Evolutionary conservation across 2,888 invertebrate genomes (phyloP), one percentile per base, ranked within the genome.

Genomic region (Galerucella calmariensis): DNA sequence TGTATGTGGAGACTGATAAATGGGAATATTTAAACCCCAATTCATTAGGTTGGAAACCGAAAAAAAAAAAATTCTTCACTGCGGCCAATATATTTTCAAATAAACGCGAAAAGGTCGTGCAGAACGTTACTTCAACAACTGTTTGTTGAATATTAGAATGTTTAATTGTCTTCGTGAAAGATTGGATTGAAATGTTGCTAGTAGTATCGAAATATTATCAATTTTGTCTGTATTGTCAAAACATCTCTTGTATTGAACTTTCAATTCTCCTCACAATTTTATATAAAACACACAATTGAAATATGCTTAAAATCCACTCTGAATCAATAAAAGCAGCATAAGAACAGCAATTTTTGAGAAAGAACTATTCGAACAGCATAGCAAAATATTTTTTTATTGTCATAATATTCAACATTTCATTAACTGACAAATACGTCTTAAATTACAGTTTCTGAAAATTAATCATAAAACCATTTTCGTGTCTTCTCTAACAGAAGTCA

Each of bases 381-480:
- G 2, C 3, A 1, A 11, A 46, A 46, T 46, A 6, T 46, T 11
- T n/a, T n/a, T n/a, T n/a, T n/a, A n/a, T n/a, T n/a, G n/a, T n/a
- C n/a, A n/a, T n/a, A n/a, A n/a, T 46, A 46, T 12, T 46, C 5
- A 2, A 46, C 11, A 46, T 46, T 16, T 16, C 10, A 16, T 20
- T 56, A 56, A 20, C 8, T 56, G 56, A 51, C 51, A 6, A 14
- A n/a, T 51, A 51, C 16, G 20, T 56, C 10, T 10, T 16, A 3
- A 56, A 56, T 56, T 56, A 20, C 20, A 20, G 10, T 56, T 16
- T 56, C 20, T 20, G 56, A 56, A 56, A 56, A 56, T 20, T 56
- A 56, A 56, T 56, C 56, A 56, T 56, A 56, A 56, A 56, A 56
- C 56, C 56, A 56, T 56, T 56, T 56, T 56, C 56, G 16, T 56